These are phyloP conservation scores for Caenorhabditis becei DNA, from an alignment of 2,888 invertebrate genomes.

Conservation along the genomic window DNA sequence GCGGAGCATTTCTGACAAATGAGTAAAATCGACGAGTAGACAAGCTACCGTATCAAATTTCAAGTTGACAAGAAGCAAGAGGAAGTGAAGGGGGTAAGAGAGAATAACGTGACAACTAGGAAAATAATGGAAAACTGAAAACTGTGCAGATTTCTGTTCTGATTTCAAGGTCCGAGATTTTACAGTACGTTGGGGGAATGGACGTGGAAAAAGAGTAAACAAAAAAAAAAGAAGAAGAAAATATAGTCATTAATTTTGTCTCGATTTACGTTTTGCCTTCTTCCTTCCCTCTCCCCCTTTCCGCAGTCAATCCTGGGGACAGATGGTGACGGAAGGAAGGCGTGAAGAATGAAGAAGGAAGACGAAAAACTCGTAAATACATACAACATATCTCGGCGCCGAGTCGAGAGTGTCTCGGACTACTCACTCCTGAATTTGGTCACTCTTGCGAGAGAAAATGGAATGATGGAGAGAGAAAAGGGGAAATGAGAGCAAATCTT, in stretches of 20 bases:
- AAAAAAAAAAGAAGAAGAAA: slow-evolving; percentile 11
- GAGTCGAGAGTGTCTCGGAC: slow-evolving; percentile 17
- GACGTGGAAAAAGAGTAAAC: not conserved
- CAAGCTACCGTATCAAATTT: slow-evolving; percentile 20
- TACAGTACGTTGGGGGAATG: too few species aligned
- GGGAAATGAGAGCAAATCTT: slow-evolving; percentile 17
- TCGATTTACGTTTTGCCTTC: slow-evolving; percentile 43
- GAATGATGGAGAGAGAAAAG: slow-evolving; percentile 12
- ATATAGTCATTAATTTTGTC: slow-evolving; percentile 48
- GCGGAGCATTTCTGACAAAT: slow-evolving; percentile 2
- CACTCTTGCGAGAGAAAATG: slow-evolving; percentile 33
- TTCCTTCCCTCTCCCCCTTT: slow-evolving; percentile 10
- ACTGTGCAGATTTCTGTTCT: too few species aligned
- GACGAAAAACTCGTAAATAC: slow-evolving; percentile 41
- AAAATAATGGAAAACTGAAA: too few species aligned
- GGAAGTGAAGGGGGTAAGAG: not conserved
- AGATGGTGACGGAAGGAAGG: slow-evolving; percentile 36
- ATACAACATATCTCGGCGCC: slow-evolving; percentile 39
- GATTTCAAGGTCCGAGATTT: too few species aligned
- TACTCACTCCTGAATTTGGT: slow-evolving; percentile 39
- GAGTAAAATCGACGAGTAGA: not conserved
- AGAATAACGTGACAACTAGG: not conserved
- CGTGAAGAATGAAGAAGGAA: slow-evolving; percentile 45
- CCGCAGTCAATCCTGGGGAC: slow-evolving; percentile 33
- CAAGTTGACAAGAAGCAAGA: not conserved